Base-by-base conservation (phyloP, 2,113 vertebrate genomes). In the Thomomys bottae region DNA sequence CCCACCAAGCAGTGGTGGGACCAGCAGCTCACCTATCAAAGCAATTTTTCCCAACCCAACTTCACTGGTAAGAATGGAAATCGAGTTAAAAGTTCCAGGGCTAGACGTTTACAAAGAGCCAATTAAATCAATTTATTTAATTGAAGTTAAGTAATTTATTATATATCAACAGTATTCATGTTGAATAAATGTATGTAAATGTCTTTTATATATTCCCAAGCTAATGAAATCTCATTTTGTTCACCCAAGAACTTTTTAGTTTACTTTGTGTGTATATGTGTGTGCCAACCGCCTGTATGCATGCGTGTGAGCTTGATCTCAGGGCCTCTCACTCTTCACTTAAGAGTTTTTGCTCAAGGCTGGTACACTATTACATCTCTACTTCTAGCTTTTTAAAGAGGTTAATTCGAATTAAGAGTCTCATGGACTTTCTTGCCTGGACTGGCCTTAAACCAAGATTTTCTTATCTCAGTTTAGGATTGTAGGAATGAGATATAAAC, bases 21-120 rank as follows among this genome's bases (percentile, higher is more conserved):
- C 97, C 95, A 98, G 98, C 98, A 98, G 96, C 97, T 99, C 98
- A 45, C 98, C 99, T 95, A 99, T 99, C 97, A 99, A 99, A 98
- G 98, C 99, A 97, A 98, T 99, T 97, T 99, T 99, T 96, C 98
- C 99, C 91, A 99, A 98, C 96, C 98, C 98, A 92, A 98, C 98
- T 97, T 98, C 99, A 89, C 97, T 99, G 99, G 99, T 99, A 98
- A 98, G 97, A 94, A 83, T 64, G 40, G 61, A 79, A 68, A 54
- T 0, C 8, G 34, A 54, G 23, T 4, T 0, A 0, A 7, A 34
- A 4, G 18, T 21, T n/a, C 73, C n/a, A 15, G 8, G 36, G 24
- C 66, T 34, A 11, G 12, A 11, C 20, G 8, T 23, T 87, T 42
- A 61, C 20, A 70, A 9, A 66, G 38, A 54, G 26, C 11, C 76